Percentiles rank a stretch among this genome's conserved stretches.
phyloP scores from a whole-genome alignment of 2,797 vertebrate species.

The Tarsius wallacei region DNA sequence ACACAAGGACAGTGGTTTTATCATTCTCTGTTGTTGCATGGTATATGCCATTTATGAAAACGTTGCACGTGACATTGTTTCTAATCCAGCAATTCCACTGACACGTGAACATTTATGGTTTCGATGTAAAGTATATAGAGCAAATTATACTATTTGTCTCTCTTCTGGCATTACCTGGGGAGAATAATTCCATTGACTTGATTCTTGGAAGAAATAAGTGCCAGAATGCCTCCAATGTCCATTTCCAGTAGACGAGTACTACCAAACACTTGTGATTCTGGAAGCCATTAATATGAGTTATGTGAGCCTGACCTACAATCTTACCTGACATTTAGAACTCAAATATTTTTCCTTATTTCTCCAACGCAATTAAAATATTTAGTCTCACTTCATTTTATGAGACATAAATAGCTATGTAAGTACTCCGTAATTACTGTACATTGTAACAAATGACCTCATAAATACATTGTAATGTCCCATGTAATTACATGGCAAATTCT shows the following conservation, averaged over 20 bases:
- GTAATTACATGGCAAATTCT: constrained; percentile 86
- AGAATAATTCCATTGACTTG: not conserved
- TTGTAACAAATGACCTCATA: constrained; percentile 89
- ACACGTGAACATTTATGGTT: not conserved
- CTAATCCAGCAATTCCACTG: not conserved
- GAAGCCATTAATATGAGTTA: constrained; percentile 76
- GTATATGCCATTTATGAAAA: not conserved
- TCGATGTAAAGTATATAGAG: not conserved
- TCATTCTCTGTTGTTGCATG: not conserved
- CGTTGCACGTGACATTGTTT: not conserved
- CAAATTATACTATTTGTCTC: constrained; percentile 35
- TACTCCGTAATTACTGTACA: constrained; percentile 86
- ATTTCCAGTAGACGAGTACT: not conserved
- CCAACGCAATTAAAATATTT: constrained; percentile 88
- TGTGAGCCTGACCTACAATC: constrained; percentile 83
- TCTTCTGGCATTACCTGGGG: constrained; percentile 28
- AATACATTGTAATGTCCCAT: constrained; percentile 88
- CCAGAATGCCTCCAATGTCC: constrained; percentile 23
- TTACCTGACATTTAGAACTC: constrained; percentile 83
- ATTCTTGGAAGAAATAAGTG: constrained; percentile 39
- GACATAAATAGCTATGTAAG: constrained; percentile 87
- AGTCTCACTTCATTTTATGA: constrained; percentile 87
- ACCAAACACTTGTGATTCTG: not conserved
- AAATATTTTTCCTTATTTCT: constrained; percentile 86
- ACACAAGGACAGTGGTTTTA: not conserved